These are phyloP conservation scores for Pseudomyrmex flavicornis DNA, from an alignment of 1,140 invertebrate genomes.

Conservation along the genomic window DNA sequence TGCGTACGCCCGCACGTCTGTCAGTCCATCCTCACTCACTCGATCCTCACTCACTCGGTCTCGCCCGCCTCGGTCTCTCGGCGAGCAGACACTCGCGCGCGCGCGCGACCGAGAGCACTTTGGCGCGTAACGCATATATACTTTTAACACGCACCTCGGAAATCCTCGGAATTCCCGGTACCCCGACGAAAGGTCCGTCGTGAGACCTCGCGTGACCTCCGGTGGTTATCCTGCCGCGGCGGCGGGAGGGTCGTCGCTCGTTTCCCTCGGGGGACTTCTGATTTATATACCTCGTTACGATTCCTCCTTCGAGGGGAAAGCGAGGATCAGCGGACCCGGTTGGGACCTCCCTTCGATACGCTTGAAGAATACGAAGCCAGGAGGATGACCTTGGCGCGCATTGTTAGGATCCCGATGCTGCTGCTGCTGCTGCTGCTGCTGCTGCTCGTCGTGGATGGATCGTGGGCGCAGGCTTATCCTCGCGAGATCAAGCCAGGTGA, in stretches of 20 bases:
- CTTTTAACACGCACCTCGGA: constrained; percentile 47
- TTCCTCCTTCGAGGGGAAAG: too few species aligned
- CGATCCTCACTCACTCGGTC: constrained; percentile 60
- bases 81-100: constrained; percentile 50
- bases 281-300: too few species aligned
- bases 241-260: too few species aligned
- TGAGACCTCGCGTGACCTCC: too few species aligned
- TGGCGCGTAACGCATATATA: constrained; percentile 42
- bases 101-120: constrained; percentile 50
- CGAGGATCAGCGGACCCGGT: constrained; percentile 24
- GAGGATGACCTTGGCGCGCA: constrained; percentile 70
- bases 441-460: constrained; percentile 66
- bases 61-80: constrained; percentile 56
- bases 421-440: constrained; percentile 64
- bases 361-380: constrained; percentile 39
- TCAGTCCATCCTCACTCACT: constrained; percentile 73
- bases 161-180: constrained; percentile 1
- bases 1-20: constrained; percentile 77
- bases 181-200: too few species aligned
- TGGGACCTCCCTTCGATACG: background rate
- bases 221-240: too few species aligned
- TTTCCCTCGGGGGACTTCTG: too few species aligned
- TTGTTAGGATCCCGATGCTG: constrained; percentile 67
- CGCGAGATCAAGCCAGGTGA: constrained; percentile 79
- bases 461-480: constrained; percentile 71